Evolutionary conservation across 2,113 vertebrate species (phyloP), one percentile per base, ranked within the genome.

Genomic region (Uria lomvia): DNA sequence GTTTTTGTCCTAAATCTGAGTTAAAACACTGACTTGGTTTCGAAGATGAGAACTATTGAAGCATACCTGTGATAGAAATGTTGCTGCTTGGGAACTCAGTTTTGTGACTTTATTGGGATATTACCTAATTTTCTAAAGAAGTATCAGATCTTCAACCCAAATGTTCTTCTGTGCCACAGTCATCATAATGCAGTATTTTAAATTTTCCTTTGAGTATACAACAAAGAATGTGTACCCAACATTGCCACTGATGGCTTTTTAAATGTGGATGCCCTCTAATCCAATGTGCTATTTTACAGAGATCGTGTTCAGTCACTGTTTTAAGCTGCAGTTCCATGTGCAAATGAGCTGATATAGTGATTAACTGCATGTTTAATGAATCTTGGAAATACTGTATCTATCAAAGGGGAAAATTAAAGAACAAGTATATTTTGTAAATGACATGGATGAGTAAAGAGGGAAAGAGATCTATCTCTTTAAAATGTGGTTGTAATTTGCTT

Each of bases 331-430:
- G 47, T 85, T 59, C 38, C 19, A 45, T 72, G 38, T 91, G 71
- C 86, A 96, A 88, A 76, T 52, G 58, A 80, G 21, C 67, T 91
- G 49, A 88, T 94, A 38, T 1, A 42, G 29, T 72, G 38, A 63
- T 36, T 84, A 72, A 73, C 23, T 88, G 49, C 40, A 96, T 36
- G 8, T 79, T 95, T 96, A 96, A 82, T 87, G 92, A 74, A 50
- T 50, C 70, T 76, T 94, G 53, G 58, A 65, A 88, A 63, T 88
- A 50, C 30, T 86, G 93, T 71, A 89, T 83, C 32, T 63, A 17
- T 86, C 55, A 65, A 77, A 73, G 18, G 19, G 12, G 36, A 79
- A 94, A 86, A 56, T 79, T 92, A 53, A 90, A 86, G 27, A 75
- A 76, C 40, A 72, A 47, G 24, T 87, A 13, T 24, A 3, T 47